Percentiles rank a stretch among this genome's conserved stretches.
Evolutionary conservation across 2,797 vertebrate genomes (phyloP).

Genomic region (Tachyglossus aculeatus): DNA sequence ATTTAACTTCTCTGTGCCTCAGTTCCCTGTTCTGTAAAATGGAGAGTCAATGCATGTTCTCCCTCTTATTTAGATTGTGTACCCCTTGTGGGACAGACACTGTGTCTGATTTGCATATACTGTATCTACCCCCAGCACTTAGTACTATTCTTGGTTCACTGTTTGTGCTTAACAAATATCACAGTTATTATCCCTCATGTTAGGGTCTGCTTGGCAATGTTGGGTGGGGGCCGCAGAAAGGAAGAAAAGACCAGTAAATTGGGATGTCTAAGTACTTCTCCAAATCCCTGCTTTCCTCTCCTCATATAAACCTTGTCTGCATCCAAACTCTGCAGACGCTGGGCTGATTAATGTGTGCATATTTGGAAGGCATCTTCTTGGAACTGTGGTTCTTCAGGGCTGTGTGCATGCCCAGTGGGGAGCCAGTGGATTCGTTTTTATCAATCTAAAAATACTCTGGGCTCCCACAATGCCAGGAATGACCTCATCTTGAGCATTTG

Average conservation of each 20-base stretch:
- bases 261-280: neutral
- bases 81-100: too few species aligned
- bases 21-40: too few species aligned
- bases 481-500: constrained; percentile 31
- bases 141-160: too few species aligned
- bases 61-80: too few species aligned
- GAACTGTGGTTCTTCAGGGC: constrained; percentile 7
- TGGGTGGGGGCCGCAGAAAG: too few species aligned
- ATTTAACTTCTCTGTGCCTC: too few species aligned
- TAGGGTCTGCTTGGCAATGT: too few species aligned
- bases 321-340: neutral
- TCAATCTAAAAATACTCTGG: constrained; percentile 53
- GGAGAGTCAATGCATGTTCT: too few species aligned
- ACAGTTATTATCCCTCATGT: too few species aligned
- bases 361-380: constrained; percentile 12
- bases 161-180: too few species aligned
- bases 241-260: neutral
- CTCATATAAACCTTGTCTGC: neutral
- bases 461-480: constrained; percentile 21
- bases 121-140: too few species aligned
- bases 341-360: neutral
- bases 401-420: constrained; percentile 9
- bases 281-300: neutral
- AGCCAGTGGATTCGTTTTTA: constrained; percentile 33
- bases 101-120: too few species aligned